Conservation (phyloP, 2,113 vertebrate species). For the Caretta caretta region DNA sequence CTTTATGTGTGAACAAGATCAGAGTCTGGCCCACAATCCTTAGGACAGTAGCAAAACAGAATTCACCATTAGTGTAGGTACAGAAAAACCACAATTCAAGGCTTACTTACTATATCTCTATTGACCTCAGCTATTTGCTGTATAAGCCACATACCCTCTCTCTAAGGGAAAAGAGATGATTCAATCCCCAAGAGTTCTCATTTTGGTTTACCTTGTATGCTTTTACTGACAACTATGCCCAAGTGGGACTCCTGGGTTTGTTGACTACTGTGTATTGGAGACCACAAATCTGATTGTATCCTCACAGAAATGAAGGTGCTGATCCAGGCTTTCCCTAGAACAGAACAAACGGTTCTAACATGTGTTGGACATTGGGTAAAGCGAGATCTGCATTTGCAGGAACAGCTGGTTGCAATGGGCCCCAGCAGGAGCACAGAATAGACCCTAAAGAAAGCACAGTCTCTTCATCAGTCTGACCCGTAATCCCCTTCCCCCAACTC, state of each 20-base stretch:
- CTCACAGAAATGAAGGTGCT: background rate
- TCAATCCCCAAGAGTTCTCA: constrained; percentile 41
- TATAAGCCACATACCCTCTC: background rate
- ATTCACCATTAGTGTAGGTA: background rate
- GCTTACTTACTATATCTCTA: background rate
- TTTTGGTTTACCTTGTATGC: constrained; percentile 33
- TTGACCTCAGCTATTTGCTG: background rate
- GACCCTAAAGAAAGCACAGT: background rate
- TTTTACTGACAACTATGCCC: background rate
- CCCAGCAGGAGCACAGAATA: background rate
- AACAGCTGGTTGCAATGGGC: background rate
- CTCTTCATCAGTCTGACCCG: background rate
- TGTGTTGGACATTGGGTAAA: background rate
- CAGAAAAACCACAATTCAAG: background rate
- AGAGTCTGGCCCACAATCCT: background rate
- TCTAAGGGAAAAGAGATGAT: constrained; percentile 11
- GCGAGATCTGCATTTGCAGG: background rate
- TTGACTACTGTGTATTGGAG: background rate
- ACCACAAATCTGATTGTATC: constrained; percentile 5
- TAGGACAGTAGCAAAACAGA: background rate
- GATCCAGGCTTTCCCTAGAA: background rate
- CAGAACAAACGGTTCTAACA: background rate
- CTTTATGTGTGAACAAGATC: background rate
- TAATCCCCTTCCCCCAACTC: background rate
- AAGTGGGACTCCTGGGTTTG: constrained; percentile 24